Evolutionary conservation across 1,140 invertebrate species (phyloP).

Genomic region (Trichomalopsis sarcophagae): DNA sequence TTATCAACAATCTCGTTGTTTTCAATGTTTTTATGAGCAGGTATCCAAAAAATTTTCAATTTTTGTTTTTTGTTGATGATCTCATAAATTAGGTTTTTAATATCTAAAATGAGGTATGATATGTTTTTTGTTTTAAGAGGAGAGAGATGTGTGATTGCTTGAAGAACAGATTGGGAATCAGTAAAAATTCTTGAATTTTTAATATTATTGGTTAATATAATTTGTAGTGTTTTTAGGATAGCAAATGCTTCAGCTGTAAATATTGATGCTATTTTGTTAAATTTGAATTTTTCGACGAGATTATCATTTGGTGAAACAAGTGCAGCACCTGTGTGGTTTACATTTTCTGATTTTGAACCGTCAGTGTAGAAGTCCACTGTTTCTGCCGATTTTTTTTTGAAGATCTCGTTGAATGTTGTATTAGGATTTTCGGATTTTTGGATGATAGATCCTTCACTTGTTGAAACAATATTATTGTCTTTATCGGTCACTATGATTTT

Average conservation of each 20-base stretch:
- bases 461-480: too few relatives aligned
- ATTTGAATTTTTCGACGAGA: not conserved
- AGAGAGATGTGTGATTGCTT: not conserved
- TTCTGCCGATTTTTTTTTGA: not conserved
- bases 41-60: not conserved
- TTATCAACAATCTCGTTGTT: not conserved
- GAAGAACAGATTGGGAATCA: not conserved
- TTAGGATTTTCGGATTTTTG: not conserved
- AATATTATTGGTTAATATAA: not conserved
- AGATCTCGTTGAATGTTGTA: not conserved
- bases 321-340: not conserved
- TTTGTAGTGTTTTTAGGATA: not conserved
- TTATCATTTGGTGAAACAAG: not conserved
- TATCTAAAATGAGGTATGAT: not conserved
- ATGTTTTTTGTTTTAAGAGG: slow-evolving; percentile 4
- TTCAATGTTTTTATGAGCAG: not conserved
- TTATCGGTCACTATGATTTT: too few relatives aligned
- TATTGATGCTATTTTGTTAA: not conserved
- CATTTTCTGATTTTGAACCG: not conserved
- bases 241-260: not conserved
- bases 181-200: not conserved
- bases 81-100: not conserved
- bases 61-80: not conserved
- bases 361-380: slow-evolving; percentile 5
- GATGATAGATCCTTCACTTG: too few relatives aligned